phyloP scores from a whole-genome alignment of 2,113 vertebrate genomes.

The Laticauda colubrina region DNA sequence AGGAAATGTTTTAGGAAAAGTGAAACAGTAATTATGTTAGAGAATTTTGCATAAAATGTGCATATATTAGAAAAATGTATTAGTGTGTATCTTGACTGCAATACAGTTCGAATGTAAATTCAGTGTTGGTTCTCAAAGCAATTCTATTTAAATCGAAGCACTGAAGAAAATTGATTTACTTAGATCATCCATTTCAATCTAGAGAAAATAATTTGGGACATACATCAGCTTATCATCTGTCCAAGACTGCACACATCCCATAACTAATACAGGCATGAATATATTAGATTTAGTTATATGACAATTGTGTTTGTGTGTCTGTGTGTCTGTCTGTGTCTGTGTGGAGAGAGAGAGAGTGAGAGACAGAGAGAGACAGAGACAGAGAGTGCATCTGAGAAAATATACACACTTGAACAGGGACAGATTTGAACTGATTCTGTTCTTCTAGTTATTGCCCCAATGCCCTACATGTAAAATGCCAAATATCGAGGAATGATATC shows the following conservation, averaged over 20 bases:
- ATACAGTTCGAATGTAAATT: background rate
- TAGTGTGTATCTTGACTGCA: background rate
- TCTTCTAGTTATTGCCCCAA: background rate
- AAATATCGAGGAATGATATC: background rate
- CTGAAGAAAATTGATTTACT: background rate
- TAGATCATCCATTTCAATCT: background rate
- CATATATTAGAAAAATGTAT: background rate
- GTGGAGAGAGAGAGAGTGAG: too few relatives aligned
- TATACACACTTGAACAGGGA: background rate
- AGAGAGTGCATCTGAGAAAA: background rate
- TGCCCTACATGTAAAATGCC: background rate
- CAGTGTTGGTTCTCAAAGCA: background rate
- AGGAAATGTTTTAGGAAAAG: background rate
- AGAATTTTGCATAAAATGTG: background rate
- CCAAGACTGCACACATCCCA: background rate
- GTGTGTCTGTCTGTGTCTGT: background rate
- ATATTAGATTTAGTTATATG: background rate
- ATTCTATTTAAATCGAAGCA: background rate
- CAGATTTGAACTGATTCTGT: background rate
- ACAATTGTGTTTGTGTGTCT: background rate
- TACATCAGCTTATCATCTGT: background rate
- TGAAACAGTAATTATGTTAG: background rate
- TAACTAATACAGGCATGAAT: background rate
- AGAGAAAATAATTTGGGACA: background rate
- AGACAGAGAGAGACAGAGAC: too few relatives aligned